A percentile compares a stretch with the other conserved stretches of the same genome.
These are phyloP conservation scores for Marisa cornuarietis DNA, from an alignment of 1,140 invertebrate species.

Conservation along the genomic window DNA sequence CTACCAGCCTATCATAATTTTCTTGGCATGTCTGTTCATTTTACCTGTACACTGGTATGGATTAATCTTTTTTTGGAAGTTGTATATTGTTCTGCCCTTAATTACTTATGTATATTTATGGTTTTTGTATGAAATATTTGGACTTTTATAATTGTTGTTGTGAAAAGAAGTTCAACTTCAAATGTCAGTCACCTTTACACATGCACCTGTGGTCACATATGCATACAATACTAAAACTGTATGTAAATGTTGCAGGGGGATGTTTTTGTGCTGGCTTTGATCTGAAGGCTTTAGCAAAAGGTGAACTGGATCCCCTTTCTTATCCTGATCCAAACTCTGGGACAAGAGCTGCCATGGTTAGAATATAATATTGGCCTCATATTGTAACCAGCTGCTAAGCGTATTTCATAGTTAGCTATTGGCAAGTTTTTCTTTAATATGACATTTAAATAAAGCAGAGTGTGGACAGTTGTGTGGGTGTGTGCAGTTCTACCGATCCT, in stretches of 20 bases:
- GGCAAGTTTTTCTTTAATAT: too few species aligned
- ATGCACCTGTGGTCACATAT: background rate
- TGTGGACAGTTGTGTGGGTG: too few species aligned
- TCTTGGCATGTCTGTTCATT: too few species aligned
- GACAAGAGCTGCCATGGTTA: conserved; percentile 14
- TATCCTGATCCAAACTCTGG: conserved; percentile 7
- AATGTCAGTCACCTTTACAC: background rate
- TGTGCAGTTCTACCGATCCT: too few species aligned
- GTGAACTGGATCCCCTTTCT: conserved; percentile 14
- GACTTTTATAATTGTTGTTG: background rate
- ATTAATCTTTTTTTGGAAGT: too few species aligned
- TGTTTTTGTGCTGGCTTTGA: conserved; percentile 92
- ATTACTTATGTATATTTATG: background rate
- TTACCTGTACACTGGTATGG: too few species aligned
- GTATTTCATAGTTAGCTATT: too few species aligned
- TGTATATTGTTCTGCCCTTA: background rate
- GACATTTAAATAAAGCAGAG: too few species aligned
- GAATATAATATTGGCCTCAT: background rate
- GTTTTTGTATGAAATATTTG: background rate
- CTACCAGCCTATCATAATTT: too few species aligned
- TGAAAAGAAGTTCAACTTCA: too few species aligned
- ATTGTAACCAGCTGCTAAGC: background rate
- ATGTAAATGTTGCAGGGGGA: conserved; percentile 71
- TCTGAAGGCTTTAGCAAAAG: conserved; percentile 69
- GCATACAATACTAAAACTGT: background rate